phyloP scores from a whole-genome alignment of 2,797 vertebrate species.

The Sebastes goodei region DNA sequence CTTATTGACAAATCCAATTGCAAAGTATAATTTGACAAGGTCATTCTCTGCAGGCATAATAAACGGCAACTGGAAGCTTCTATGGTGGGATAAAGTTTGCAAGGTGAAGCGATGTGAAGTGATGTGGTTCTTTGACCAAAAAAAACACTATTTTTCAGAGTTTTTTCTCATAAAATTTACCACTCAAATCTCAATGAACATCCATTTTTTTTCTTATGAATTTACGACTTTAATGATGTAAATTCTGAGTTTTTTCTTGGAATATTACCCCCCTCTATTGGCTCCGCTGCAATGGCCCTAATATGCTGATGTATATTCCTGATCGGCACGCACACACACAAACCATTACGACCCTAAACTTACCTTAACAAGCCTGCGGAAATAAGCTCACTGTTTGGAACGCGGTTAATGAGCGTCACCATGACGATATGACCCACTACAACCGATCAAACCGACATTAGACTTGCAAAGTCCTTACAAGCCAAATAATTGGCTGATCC shows the following conservation, averaged over 20 bases:
- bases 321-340: neutral
- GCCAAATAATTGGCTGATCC: conserved; percentile 55
- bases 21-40: neutral
- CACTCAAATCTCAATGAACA: neutral
- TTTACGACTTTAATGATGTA: fast-evolving
- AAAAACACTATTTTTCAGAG: too few relatives aligned
- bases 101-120: neutral
- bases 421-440: conserved; percentile 19
- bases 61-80: fast-evolving
- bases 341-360: neutral
- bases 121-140: neutral
- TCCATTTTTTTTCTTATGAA: too few relatives aligned
- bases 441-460: conserved; percentile 30
- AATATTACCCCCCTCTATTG: neutral
- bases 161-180: neutral
- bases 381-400: neutral
- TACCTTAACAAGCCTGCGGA: conserved; percentile 9
- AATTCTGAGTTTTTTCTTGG: too few relatives aligned
- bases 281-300: neutral
- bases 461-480: conserved; percentile 34
- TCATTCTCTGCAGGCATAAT: neutral
- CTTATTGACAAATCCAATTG: neutral
- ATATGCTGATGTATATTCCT: neutral
- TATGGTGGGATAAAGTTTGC: neutral
- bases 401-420: conserved; percentile 46